A percentile compares a stretch with the other conserved stretches of the same genome.
phyloP scores from a whole-genome alignment of 2,797 vertebrate species.

The Urosaurus nigricauda region DNA sequence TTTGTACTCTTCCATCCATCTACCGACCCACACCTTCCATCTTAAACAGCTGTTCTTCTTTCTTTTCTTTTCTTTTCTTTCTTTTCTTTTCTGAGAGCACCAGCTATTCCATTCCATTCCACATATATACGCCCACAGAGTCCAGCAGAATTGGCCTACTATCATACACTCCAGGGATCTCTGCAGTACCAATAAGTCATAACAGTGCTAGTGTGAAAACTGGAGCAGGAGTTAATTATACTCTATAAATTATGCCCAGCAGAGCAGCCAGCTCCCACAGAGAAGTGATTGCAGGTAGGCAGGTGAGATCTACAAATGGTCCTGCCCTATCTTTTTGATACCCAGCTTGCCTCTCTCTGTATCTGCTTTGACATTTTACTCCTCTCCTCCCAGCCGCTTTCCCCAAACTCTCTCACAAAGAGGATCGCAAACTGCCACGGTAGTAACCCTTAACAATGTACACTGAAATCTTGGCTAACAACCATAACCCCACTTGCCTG shows the following conservation, averaged over 20 bases:
- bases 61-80: too few species aligned
- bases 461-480: conserved; percentile 30
- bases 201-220: background rate
- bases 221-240: background rate
- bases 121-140: background rate
- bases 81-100: background rate
- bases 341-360: background rate
- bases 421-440: background rate
- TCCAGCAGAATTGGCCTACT: background rate
- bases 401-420: background rate
- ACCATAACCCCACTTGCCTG: conserved; percentile 5
- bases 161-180: background rate
- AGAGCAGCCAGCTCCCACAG: background rate
- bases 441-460: conserved; percentile 15
- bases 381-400: accelerated
- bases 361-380: background rate
- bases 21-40: background rate
- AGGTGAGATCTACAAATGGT: background rate
- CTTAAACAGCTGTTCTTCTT: background rate
- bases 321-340: conserved; percentile 27
- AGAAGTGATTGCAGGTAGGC: conserved; percentile 22
- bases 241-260: conserved; percentile 1
- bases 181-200: background rate
- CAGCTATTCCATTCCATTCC: background rate
- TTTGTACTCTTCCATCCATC: background rate